Conservation (phyloP, 2,113 vertebrate species). For the Crypturellus undulatus region DNA sequence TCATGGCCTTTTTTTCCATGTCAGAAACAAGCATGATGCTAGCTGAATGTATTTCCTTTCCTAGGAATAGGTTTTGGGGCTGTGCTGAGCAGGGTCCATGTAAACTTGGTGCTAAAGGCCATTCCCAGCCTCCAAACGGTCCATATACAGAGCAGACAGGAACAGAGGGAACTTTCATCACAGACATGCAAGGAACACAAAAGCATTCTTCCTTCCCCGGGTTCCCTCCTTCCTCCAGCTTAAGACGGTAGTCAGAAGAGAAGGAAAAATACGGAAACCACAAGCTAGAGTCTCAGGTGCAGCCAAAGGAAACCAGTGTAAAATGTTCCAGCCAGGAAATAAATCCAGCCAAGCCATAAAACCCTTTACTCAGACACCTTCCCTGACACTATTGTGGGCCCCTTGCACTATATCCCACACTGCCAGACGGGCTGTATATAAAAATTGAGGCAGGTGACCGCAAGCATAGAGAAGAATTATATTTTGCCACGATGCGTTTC, state of each 20-base stretch:
- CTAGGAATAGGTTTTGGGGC: neutral
- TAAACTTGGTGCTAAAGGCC: neutral
- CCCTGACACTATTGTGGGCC: constrained; percentile 10
- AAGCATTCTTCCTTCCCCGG: neutral
- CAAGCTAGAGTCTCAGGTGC: neutral
- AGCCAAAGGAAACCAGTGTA: neutral
- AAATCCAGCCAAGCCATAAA: constrained; percentile 41
- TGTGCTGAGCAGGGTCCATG: neutral
- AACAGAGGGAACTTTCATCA: neutral
- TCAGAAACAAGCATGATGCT: neutral
- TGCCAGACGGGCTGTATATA: constrained; percentile 16
- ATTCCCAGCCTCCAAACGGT: neutral
- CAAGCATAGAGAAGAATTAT: constrained; percentile 61
- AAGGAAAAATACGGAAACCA: constrained; percentile 52
- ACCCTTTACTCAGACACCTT: constrained; percentile 30
- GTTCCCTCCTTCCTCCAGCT: neutral
- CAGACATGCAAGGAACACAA: neutral
- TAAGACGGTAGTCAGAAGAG: neutral
- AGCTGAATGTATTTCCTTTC: neutral
- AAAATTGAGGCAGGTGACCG: constrained; percentile 34
- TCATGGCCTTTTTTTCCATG: neutral
- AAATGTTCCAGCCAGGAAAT: constrained; percentile 57
- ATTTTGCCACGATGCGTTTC: neutral
- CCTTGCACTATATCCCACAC: neutral
- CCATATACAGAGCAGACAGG: fast-evolving